Evolutionary conservation across 2,888 invertebrate genomes (phyloP).

Genomic region (Meta bourneti): DNA sequence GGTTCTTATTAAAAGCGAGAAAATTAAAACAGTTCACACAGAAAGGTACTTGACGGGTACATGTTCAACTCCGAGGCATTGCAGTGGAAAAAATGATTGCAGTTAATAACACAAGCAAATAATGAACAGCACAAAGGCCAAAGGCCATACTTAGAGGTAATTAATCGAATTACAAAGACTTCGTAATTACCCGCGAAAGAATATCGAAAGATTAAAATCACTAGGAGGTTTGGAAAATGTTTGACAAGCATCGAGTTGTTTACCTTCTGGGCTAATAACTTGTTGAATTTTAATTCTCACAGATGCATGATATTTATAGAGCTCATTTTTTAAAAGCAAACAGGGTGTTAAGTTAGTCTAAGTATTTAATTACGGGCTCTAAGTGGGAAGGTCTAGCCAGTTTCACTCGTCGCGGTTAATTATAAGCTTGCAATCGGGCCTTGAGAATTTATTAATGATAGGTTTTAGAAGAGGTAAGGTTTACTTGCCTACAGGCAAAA

Average conservation of each 20-base stretch:
- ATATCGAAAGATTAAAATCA: constrained; percentile 35
- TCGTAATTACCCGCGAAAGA: constrained; percentile 25
- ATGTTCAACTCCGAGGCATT: neutral
- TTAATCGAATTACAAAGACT: constrained; percentile 41
- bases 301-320: neutral
- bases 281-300: neutral
- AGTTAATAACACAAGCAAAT: neutral
- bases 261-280: neutral
- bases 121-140: constrained; percentile 18
- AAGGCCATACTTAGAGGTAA: constrained; percentile 49
- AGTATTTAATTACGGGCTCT: neutral
- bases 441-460: neutral
- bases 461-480: neutral
- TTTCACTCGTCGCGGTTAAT: neutral
- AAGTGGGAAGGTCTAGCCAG: neutral
- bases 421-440: neutral
- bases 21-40: constrained; percentile 16
- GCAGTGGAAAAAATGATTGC: neutral
- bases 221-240: neutral
- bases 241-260: neutral
- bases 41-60: neutral
- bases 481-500: neutral
- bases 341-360: neutral
- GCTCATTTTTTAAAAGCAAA: neutral
- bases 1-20: constrained; percentile 6